phyloP scores from a whole-genome alignment of 2,113 vertebrate species.

The Phocoena phocoena region DNA sequence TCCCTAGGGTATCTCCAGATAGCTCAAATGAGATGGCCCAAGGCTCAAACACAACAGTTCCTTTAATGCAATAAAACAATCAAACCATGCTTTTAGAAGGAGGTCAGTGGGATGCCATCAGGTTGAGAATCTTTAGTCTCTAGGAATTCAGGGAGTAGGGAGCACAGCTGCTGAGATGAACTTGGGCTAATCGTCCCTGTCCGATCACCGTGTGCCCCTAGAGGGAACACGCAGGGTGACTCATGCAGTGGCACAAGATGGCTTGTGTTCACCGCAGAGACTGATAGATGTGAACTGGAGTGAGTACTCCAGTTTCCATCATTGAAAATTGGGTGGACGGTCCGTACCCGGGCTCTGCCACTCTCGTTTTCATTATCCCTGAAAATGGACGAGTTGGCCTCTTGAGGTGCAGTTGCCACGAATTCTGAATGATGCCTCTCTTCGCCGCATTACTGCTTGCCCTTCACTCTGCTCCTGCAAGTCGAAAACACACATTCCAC shows the following conservation, averaged over 20 bases:
- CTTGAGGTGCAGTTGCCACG: not conserved
- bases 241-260: not conserved
- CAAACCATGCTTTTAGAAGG: not conserved
- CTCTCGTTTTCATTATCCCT: slow-evolving; percentile 21
- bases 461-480: slow-evolving; percentile 66
- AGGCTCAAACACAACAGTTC: not conserved
- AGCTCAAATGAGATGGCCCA: not conserved
- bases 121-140: not conserved
- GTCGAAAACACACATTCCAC: slow-evolving; percentile 68
- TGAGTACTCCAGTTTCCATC: not conserved
- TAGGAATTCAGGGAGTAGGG: not conserved
- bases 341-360: not conserved
- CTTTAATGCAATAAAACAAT: not conserved
- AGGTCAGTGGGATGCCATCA: not conserved
- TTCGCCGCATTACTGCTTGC: not conserved
- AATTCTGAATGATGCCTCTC: slow-evolving; percentile 60
- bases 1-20: not conserved
- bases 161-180: not conserved
- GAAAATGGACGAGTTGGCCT: slow-evolving; percentile 58
- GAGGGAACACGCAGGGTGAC: not conserved
- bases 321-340: slow-evolving; percentile 13
- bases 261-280: not conserved
- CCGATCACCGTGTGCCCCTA: not conserved
- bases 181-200: not conserved
- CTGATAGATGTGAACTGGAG: not conserved